Conservation (phyloP, 2,113 vertebrate species). For the Rhinolophus ferrumequinum region DNA sequence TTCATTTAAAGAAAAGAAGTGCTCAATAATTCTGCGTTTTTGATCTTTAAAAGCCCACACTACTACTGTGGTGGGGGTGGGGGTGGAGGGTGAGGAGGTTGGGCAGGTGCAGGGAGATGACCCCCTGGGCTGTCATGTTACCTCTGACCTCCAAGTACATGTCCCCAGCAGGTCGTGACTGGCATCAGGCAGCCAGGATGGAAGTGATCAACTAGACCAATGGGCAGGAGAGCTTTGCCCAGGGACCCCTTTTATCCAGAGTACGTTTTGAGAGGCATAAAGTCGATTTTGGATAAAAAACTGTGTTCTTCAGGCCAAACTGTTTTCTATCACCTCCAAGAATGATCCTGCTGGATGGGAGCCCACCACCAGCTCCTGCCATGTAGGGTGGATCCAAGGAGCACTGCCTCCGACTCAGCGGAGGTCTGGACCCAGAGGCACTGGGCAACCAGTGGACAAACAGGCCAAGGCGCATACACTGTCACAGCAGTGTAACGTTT, state of each 20-base stretch:
- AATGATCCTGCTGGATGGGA: not conserved
- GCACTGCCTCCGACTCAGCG: not conserved
- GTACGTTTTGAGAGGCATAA: slow-evolving; percentile 8
- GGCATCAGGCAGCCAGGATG: not conserved
- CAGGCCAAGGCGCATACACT: not conserved
- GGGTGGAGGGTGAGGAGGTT: not conserved
- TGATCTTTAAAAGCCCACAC: not conserved
- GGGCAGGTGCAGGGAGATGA: not conserved
- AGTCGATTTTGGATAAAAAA: not conserved
- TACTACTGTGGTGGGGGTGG: not conserved
- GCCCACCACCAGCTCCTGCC: not conserved
- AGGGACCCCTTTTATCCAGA: not conserved
- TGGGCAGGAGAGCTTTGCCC: not conserved
- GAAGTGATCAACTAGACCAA: not conserved
- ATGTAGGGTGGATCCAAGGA: not conserved
- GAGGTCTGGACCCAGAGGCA: not conserved
- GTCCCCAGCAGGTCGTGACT: not conserved
- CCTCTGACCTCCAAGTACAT: not conserved
- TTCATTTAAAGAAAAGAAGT: not conserved
- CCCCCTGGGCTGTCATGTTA: not conserved
- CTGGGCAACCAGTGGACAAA: not conserved
- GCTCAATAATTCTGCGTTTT: not conserved
- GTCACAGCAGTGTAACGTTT: not conserved
- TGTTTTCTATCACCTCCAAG: slow-evolving; percentile 14
- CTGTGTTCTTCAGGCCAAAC: slow-evolving; percentile 26